Base-by-base conservation (phyloP, 2,797 vertebrate species). In the Gymnothorax javanicus region DNA sequence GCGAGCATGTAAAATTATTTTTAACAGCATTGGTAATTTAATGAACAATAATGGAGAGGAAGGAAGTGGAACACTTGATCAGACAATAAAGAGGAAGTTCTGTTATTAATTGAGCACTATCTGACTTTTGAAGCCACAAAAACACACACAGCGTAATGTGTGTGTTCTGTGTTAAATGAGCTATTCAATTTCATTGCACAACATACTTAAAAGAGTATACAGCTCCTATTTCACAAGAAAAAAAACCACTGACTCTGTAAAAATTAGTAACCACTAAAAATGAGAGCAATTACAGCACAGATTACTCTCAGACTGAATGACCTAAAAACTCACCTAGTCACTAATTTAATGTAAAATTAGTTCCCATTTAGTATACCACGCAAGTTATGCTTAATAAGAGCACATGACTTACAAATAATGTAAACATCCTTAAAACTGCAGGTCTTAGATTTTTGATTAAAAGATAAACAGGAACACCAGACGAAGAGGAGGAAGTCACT, bases 251-350 rank as follows among this genome's bases (percentile, higher is more conserved):
- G 9, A 54, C 43, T 57, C 57, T 0, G 20, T 50, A 57, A 64
- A 27, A 50, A 62, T 4, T 43, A 2, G 62, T 27, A 50, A 64
- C 3, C 13, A 58, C 20, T 9, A 15, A 25, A 50, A 25, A 56
- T 69, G n/a, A 64, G 17, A 15, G 52, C 52, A 50, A 54, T 58
- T 86, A 52, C 27, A 86, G 60, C 67, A 82, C 60, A 69, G 77
- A 71, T 54, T 64, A 86, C 27, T 15, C 56, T 62, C 27, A 52
- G 9, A 86, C 62, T 33, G 82, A 86, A 59, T 56, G 75, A n/a
- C n/a, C 52, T 43, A 15, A 13, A 71, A 15, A 67, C 79, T 62
- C 43, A 67, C 8, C 8, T 81, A 20, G 23, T 52, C 15, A 50
- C n/a, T 33, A 64, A 82, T 27, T 81, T n/a, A n/a, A n/a, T n/a